Conservation (phyloP, 2,797 vertebrate species). For the Sciurus vulgaris region DNA sequence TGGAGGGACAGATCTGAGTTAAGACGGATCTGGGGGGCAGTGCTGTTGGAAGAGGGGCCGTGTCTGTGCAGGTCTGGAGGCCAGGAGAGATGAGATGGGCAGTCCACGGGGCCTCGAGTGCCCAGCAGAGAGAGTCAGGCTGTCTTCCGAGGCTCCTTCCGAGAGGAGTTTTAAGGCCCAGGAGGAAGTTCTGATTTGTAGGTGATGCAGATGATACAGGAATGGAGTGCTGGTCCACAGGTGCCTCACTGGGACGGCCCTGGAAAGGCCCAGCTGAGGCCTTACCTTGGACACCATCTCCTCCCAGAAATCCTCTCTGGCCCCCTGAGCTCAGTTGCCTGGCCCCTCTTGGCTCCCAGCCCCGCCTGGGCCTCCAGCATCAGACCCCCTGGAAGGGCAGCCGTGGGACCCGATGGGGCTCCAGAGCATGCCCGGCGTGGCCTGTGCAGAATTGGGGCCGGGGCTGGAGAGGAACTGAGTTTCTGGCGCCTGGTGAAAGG, state of each 20-base stretch:
- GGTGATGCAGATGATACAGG: background rate
- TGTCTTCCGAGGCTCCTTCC: background rate
- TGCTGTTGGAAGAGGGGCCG: background rate
- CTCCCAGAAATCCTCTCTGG: background rate
- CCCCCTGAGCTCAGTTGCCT: background rate
- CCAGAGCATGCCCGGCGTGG: background rate
- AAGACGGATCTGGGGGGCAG: background rate
- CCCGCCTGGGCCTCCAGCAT: background rate
- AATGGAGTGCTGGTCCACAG: background rate
- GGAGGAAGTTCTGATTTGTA: background rate
- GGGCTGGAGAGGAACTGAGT: background rate
- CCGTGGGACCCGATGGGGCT: background rate
- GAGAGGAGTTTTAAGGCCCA: background rate
- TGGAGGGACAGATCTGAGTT: background rate
- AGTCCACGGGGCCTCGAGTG: background rate
- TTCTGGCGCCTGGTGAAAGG: background rate
- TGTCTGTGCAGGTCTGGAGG: background rate
- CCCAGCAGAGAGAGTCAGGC: background rate
- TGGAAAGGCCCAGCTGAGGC: background rate
- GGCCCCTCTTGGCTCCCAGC: background rate
- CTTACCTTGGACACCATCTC: fast-evolving
- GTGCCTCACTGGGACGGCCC: background rate
- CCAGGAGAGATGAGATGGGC: background rate
- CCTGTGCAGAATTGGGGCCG: background rate
- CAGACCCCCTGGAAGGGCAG: background rate